Percentiles rank a stretch among this genome's conserved stretches.
Evolutionary conservation across 2,888 invertebrate species (phyloP).

Genomic region (Cordilura impudica): DNA sequence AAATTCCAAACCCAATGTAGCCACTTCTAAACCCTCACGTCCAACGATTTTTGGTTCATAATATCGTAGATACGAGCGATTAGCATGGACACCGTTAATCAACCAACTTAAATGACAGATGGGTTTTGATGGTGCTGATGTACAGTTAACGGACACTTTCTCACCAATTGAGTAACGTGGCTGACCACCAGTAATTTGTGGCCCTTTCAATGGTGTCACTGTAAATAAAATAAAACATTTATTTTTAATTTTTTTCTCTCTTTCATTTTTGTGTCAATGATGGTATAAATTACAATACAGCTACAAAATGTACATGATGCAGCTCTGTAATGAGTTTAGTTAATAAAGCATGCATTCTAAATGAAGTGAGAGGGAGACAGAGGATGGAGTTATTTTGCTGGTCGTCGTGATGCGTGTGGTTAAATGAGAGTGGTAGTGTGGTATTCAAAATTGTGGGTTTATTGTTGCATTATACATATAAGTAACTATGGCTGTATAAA

Average conservation of each 20-base stretch:
- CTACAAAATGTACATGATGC: not conserved
- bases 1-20: conserved; percentile 88
- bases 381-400: too few relatives aligned
- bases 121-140: conserved; percentile 89
- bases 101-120: conserved; percentile 91
- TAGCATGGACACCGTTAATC: conserved; percentile 89
- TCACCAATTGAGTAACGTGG: conserved; percentile 91
- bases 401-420: not conserved
- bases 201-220: conserved; percentile 90
- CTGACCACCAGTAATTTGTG: conserved; percentile 88
- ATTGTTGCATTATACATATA: not conserved
- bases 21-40: conserved; percentile 84
- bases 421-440: conserved; percentile 6
- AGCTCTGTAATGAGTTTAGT: conserved; percentile 27
- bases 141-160: conserved; percentile 89
- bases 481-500: too few relatives aligned
- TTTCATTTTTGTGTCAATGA: conserved; percentile 20
- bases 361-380: not conserved
- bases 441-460: conserved; percentile 3
- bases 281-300: not conserved
- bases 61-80: conserved; percentile 79
- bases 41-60: conserved; percentile 80
- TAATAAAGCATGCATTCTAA: conserved; percentile 31
- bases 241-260: not conserved
- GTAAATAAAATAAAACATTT: conserved; percentile 67